Evolutionary conservation across 2,113 vertebrate genomes (phyloP).

Genomic region (Sprattus sprattus): DNA sequence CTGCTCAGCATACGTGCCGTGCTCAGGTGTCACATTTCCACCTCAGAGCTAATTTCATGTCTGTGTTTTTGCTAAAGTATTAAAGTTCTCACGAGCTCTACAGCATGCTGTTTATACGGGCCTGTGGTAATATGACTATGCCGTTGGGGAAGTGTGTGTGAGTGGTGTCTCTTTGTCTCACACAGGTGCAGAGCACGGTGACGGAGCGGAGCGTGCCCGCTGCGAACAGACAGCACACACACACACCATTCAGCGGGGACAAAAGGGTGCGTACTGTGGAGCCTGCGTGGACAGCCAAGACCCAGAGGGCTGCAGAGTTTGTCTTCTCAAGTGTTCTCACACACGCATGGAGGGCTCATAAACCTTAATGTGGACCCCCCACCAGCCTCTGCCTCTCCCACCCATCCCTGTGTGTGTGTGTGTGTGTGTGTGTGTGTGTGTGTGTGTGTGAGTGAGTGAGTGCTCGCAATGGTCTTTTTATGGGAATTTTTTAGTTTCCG

Average conservation of each 20-base stretch:
- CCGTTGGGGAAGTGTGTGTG: neutral
- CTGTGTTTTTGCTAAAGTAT: neutral
- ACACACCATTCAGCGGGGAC: neutral
- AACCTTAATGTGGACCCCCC: slow-evolving; percentile 22
- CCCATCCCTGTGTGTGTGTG: neutral
- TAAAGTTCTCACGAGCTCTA: neutral
- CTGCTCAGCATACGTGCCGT: neutral
- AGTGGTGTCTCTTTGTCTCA: neutral
- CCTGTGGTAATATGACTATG: neutral
- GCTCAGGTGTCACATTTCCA: neutral
- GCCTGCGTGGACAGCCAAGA: neutral
- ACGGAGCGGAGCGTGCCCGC: neutral
- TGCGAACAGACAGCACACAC: slow-evolving; percentile 2
- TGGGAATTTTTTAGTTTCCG: slow-evolving; percentile 41
- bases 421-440: too few species aligned
- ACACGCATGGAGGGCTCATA: slow-evolving; percentile 9
- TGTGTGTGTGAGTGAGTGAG: too few species aligned
- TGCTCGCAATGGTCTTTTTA: slow-evolving; percentile 24
- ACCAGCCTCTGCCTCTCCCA: neutral
- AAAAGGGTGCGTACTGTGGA: neutral
- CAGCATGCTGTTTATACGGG: neutral
- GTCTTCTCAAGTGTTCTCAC: neutral
- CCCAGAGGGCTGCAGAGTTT: neutral
- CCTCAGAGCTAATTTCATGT: neutral
- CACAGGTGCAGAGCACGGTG: neutral